Percentiles rank a stretch among this genome's conserved stretches.
Evolutionary conservation across 2,113 vertebrate species (phyloP).

Genomic region (Alaudala cheleensis): DNA sequence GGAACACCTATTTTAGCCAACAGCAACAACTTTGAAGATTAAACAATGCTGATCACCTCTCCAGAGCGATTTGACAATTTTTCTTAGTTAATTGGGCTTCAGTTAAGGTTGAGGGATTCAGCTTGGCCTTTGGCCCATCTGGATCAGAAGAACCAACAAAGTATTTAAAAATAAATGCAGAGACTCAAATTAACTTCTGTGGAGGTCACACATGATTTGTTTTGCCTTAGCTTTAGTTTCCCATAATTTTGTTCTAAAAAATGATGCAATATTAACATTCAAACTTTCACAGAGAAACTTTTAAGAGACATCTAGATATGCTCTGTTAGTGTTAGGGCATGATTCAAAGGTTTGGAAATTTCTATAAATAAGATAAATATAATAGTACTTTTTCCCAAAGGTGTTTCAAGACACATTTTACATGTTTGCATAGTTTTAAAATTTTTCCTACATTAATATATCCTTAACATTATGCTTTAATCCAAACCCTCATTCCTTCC

Average conservation of each 20-base stretch:
- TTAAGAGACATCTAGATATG: background rate
- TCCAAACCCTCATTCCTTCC: background rate
- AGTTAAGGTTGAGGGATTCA: conserved; percentile 46
- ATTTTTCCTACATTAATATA: background rate
- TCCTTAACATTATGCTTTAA: background rate
- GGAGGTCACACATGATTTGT: conserved; percentile 7
- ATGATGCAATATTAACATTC: background rate
- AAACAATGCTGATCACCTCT: background rate
- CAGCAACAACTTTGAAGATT: background rate
- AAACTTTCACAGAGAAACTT: background rate
- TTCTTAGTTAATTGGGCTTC: conserved; percentile 52
- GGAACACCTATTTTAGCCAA: background rate
- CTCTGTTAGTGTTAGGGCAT: background rate
- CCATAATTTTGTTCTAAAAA: background rate
- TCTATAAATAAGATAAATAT: background rate
- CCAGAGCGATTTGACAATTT: conserved; percentile 22
- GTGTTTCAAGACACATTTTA: background rate
- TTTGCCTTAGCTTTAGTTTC: background rate
- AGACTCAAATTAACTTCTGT: background rate
- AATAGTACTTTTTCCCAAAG: background rate
- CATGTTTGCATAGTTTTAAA: background rate
- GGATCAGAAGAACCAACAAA: background rate
- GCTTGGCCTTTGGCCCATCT: background rate
- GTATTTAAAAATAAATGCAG: background rate
- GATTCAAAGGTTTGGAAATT: background rate